phyloP scores from a whole-genome alignment of 2,888 invertebrate genomes.

The Phlogophora meticulosa region DNA sequence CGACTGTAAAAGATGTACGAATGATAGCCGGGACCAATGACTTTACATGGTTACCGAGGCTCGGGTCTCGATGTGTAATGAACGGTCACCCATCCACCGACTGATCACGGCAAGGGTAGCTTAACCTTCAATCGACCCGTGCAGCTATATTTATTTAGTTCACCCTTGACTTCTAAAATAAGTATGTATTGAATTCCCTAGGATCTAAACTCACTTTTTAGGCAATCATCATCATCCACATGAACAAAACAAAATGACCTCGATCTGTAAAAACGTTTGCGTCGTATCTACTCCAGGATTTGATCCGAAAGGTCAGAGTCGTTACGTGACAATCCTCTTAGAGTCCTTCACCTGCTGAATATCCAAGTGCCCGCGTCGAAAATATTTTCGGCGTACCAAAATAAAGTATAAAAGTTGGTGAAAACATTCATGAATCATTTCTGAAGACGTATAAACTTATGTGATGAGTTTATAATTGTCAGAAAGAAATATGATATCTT shows the following conservation, averaged over 20 bases:
- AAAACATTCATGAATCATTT: conserved; percentile 44
- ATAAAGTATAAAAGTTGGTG: conserved; percentile 7
- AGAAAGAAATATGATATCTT: conserved; percentile 6
- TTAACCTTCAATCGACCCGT: no score
- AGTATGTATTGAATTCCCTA: no score
- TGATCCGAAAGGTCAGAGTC: conserved; percentile 10
- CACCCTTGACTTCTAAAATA: no score
- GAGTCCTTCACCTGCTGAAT: conserved; percentile 13
- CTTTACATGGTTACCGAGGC: no score
- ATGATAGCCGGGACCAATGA: no score
- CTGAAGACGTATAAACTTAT: conserved; percentile 16
- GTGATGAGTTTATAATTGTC: conserved; percentile 38
- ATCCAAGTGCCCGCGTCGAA: conserved; percentile 7
- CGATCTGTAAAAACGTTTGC: not conserved
- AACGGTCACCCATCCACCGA: no score
- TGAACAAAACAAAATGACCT: not conserved
- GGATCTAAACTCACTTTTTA: no score
- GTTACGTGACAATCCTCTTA: conserved; percentile 24
- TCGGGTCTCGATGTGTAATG: no score
- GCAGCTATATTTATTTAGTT: no score
- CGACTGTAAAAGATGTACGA: no score
- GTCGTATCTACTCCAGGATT: conserved; percentile 4
- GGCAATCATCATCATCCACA: no score
- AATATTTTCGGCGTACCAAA: conserved; percentile 1
- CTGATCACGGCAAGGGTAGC: no score